Evolutionary conservation across 2,888 invertebrate species (phyloP).

Genomic region (Ptychoptera albimana): DNA sequence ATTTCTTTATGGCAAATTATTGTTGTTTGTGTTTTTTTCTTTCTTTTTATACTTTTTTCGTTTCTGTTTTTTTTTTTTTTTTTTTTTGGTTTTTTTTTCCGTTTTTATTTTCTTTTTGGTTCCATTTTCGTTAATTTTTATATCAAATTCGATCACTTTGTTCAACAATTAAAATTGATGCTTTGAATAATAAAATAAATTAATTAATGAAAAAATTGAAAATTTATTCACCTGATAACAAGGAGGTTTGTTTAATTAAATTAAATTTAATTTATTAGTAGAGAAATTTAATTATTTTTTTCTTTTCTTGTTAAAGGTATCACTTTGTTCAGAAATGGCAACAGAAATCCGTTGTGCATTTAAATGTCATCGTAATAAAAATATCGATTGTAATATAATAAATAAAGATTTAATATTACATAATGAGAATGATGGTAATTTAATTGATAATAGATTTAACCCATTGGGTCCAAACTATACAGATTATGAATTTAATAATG

Average conservation of each 20-base stretch:
- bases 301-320: conserved; percentile 35
- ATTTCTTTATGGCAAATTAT: too few relatives aligned
- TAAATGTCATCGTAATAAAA: conserved; percentile 31
- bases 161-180: neutral
- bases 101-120: neutral
- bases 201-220: too few relatives aligned
- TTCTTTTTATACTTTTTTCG: too few relatives aligned
- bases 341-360: conserved; percentile 52
- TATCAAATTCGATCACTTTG: neutral
- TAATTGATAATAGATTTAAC: conserved; percentile 7
- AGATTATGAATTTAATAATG: conserved; percentile 7
- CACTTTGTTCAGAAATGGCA: conserved; percentile 57
- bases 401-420: conserved; percentile 1
- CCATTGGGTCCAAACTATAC: conserved; percentile 8
- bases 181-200: too few relatives aligned
- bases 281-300: neutral
- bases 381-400: conserved; percentile 1
- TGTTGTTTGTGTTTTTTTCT: too few relatives aligned
- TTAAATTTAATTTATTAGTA: neutral
- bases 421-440: conserved; percentile 5
- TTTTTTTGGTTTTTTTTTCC: neutral
- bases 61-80: too few relatives aligned
- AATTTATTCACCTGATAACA: too few relatives aligned
- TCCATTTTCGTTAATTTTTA: neutral
- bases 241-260: neutral